Evolutionary conservation across 2,797 vertebrate species (phyloP).

Genomic region (Lepilemur ruficaudatus): DNA sequence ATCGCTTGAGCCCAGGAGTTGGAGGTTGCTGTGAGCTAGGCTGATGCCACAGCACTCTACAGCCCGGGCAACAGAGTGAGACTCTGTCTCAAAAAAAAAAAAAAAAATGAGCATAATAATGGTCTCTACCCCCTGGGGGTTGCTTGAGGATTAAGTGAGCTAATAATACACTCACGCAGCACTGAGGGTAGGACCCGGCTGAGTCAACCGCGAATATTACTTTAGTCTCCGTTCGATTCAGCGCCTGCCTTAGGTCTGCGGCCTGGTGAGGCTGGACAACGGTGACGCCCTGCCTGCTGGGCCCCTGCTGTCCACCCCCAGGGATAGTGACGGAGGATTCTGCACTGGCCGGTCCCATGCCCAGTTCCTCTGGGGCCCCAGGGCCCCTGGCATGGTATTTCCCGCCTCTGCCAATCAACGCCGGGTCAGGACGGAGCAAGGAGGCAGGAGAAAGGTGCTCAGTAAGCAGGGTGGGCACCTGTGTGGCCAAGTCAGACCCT

Average conservation of each 20-base stretch:
- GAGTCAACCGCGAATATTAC: accelerated
- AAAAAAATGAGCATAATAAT: neutral
- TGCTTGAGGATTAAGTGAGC: neutral
- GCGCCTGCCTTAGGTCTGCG: accelerated
- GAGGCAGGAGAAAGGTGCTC: neutral
- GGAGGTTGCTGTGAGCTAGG: no score
- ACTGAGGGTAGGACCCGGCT: neutral
- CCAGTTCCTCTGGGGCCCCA: neutral
- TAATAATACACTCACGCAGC: neutral
- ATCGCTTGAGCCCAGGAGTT: no score
- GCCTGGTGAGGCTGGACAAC: accelerated
- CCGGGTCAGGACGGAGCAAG: neutral
- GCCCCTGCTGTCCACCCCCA: neutral
- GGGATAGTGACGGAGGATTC: neutral
- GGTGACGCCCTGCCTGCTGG: neutral
- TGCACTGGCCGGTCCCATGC: accelerated
- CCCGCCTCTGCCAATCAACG: neutral
- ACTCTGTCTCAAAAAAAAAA: no score
- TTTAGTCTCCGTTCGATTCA: accelerated
- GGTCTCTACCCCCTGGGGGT: neutral
- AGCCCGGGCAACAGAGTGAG: no score
- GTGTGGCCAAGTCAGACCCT: neutral
- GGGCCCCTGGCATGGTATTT: accelerated
- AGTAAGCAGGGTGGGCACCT: no score
- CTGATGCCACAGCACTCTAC: no score